Evolutionary conservation across 2,113 vertebrate species (phyloP).

Genomic region (Bolborhynchus lineola): DNA sequence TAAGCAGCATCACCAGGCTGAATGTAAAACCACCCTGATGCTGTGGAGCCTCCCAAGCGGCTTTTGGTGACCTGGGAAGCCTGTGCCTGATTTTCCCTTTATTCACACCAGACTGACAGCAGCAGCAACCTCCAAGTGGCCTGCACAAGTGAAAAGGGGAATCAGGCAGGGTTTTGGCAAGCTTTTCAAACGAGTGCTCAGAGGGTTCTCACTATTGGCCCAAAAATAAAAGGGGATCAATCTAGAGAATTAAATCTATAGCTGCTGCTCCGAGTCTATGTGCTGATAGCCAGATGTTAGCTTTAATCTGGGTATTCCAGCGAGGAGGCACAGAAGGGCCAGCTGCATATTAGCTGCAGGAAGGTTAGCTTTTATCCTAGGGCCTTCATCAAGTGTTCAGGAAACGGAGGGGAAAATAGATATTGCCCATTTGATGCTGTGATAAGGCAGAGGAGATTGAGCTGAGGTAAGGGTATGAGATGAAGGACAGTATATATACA

Average conservation of each 20-base stretch:
- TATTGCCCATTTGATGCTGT: neutral
- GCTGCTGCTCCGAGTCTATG: conserved; percentile 1
- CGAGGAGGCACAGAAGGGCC: neutral
- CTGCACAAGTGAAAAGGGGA: conserved; percentile 1
- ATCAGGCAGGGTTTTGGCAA: neutral
- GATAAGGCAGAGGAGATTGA: neutral
- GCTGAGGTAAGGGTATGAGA: neutral
- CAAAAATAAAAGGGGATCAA: conserved; percentile 47
- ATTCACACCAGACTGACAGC: neutral
- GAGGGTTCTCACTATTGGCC: neutral
- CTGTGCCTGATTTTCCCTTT: neutral
- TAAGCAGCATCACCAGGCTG: neutral
- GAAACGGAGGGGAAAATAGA: neutral
- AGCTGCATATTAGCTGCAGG: neutral
- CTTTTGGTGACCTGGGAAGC: neutral
- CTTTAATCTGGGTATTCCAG: neutral
- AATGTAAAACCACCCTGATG: neutral
- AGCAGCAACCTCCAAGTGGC: neutral
- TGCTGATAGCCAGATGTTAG: conserved; percentile 52
- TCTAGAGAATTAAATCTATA: conserved; percentile 31
- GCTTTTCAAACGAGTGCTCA: conserved; percentile 23
- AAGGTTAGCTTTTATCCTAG: neutral
- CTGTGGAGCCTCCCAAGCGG: neutral
- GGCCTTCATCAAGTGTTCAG: neutral
- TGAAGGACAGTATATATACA: neutral